Evolutionary conservation across 1,140 invertebrate species (phyloP).

Genomic region (Drosophila pallidifrons): DNA sequence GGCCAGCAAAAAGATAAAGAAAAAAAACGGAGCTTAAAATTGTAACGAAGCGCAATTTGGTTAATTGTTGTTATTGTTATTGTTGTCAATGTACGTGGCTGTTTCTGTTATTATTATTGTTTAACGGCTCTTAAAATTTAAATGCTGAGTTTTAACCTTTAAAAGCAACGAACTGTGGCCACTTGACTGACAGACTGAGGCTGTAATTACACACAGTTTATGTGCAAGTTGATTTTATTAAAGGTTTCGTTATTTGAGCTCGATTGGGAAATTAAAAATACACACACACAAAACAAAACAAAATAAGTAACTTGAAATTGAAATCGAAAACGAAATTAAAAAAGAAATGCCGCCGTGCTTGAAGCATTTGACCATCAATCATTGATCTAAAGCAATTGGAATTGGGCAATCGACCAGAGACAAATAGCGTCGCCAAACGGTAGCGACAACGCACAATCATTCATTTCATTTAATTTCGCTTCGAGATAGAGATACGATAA

Average conservation of each 20-base stretch:
- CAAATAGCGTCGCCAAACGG: constrained; percentile 60
- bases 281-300: background rate
- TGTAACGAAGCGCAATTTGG: constrained; percentile 65
- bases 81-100: constrained; percentile 44
- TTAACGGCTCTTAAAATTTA: constrained; percentile 68
- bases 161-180: constrained; percentile 60
- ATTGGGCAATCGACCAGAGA: constrained; percentile 56
- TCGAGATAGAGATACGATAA: background rate
- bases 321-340: constrained; percentile 32
- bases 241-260: constrained; percentile 55
- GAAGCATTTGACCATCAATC: constrained; percentile 51
- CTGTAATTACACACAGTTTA: constrained; percentile 52
- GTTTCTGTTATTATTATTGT: constrained; percentile 37
- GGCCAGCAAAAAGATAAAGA: background rate
- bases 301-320: constrained; percentile 3
- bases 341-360: constrained; percentile 56
- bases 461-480: constrained; percentile 10
- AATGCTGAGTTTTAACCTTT: constrained; percentile 78
- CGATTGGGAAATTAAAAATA: constrained; percentile 33
- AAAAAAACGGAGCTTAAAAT: constrained; percentile 47
- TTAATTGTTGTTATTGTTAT: constrained; percentile 53
- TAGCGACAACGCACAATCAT: constrained; percentile 61
- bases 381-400: constrained; percentile 60
- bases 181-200: constrained; percentile 7
- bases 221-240: constrained; percentile 46